These are phyloP conservation scores for Heteromurus nitidus DNA, from an alignment of 2,888 invertebrate genomes.

Conservation along the genomic window DNA sequence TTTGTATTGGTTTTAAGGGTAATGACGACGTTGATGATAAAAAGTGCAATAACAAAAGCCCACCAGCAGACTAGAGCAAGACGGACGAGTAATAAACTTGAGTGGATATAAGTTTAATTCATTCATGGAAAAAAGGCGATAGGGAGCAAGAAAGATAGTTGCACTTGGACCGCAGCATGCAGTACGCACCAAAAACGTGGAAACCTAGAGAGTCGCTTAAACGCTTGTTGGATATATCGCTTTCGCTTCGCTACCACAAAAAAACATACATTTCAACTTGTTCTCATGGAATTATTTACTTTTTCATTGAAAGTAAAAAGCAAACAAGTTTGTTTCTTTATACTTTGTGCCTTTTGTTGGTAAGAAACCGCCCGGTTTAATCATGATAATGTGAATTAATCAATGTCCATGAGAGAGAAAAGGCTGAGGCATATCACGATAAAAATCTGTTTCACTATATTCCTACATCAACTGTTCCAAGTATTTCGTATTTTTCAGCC, in stretches of 20 bases:
- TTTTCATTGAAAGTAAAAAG: neutral
- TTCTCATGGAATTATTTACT: neutral
- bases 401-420: conserved; percentile 35
- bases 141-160: no score
- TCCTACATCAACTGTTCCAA: neutral
- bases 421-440: neutral
- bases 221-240: no score
- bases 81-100: no score
- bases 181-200: no score
- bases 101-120: no score
- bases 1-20: conserved; percentile 36
- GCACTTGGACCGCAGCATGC: no score
- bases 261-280: neutral
- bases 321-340: conserved; percentile 15
- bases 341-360: neutral
- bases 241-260: no score
- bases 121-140: conserved; percentile 26
- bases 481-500: no score
- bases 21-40: conserved; percentile 17
- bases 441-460: conserved; percentile 9
- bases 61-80: conserved; percentile 28
- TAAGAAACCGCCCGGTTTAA: conserved; percentile 36
- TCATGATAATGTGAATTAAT: conserved; percentile 51
- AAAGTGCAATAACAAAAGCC: conserved; percentile 33
- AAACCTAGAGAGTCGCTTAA: no score